Percentiles rank a stretch among this genome's conserved stretches.
phyloP scores from a whole-genome alignment of 2,113 vertebrate species.

The Chaetura pelagica region DNA sequence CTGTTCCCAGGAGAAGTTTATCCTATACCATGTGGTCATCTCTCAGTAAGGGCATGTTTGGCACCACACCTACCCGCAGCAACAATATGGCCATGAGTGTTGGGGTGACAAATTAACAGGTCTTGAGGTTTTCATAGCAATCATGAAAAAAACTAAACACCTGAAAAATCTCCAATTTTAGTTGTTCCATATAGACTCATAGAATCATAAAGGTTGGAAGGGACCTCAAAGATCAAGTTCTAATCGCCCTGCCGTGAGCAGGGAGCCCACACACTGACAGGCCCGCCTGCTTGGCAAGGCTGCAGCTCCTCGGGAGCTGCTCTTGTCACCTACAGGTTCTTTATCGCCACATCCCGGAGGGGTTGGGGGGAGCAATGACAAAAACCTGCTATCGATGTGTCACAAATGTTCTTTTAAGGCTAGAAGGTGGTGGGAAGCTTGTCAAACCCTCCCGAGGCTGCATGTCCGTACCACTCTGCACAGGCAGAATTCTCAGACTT shows the following conservation, averaged over 20 bases:
- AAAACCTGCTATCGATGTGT: fast-evolving
- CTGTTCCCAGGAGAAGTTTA: not conserved
- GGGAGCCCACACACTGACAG: no score
- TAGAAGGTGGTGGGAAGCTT: not conserved
- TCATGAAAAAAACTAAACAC: not conserved
- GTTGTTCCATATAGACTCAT: not conserved
- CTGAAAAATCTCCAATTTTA: not conserved
- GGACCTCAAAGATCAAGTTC: no score
- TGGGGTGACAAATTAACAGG: not conserved
- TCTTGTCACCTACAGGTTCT: not conserved
- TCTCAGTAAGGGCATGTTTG: not conserved
- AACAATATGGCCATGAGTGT: not conserved
- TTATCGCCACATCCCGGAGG: fast-evolving
- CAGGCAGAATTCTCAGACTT: fast-evolving
- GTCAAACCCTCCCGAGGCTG: no score
- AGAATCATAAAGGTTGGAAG: no score
- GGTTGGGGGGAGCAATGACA: not conserved
- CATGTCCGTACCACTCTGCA: no score
- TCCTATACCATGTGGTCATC: not conserved
- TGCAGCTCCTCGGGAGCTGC: not conserved
- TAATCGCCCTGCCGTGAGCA: no score
- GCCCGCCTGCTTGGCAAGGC: not conserved
- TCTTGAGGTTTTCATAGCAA: not conserved
- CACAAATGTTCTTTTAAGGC: not conserved
- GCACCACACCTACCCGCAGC: not conserved